These are phyloP conservation scores for Phylloscopus whistleri DNA, from an alignment of 2,113 vertebrate species.

Conservation along the genomic window DNA sequence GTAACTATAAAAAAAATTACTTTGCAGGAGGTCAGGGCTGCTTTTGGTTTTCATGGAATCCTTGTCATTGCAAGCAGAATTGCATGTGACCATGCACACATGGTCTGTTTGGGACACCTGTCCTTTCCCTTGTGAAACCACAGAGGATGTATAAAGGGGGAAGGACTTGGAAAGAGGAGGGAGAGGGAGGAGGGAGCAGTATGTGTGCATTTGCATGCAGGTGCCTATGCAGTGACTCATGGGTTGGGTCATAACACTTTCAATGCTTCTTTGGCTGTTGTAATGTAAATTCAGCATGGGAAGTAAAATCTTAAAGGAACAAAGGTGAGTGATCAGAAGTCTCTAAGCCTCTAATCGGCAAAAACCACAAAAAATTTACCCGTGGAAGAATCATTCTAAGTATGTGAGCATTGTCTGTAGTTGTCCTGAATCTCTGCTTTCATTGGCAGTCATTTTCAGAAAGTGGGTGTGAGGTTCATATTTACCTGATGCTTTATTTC, in stretches of 20 bases:
- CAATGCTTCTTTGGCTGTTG: background rate
- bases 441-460: background rate
- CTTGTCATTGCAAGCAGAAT: background rate
- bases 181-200: background rate
- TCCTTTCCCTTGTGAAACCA: background rate
- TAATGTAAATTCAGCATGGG: background rate
- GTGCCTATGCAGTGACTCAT: background rate
- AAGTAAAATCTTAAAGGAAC: background rate
- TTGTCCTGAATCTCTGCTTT: background rate
- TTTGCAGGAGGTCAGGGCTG: background rate
- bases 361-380: background rate
- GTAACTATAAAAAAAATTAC: background rate
- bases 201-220: background rate
- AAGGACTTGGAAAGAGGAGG: background rate
- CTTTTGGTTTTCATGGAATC: background rate
- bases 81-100: accelerated
- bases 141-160: background rate
- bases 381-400: accelerated
- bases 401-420: background rate
- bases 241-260: background rate
- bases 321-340: background rate
- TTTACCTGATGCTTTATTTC: background rate
- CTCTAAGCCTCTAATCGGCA: background rate
- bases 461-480: background rate
- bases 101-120: background rate